A percentile compares a stretch with the other conserved stretches of the same genome.
Evolutionary conservation across 2,888 invertebrate genomes (phyloP).

Genomic region (Osmoderma eremita): DNA sequence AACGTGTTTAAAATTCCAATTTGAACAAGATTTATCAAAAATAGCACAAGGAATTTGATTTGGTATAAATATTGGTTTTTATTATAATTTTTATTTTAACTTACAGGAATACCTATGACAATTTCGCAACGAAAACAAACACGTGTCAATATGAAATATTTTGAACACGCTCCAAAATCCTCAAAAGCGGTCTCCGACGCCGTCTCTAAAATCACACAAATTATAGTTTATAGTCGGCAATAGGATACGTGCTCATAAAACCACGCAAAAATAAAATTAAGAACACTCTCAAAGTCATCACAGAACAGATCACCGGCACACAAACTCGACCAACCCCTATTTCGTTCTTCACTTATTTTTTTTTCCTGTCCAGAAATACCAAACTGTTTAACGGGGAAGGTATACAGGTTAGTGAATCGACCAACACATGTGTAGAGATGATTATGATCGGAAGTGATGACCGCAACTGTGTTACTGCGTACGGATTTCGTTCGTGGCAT

Average conservation of each 20-base stretch:
- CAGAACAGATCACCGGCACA: slow-evolving; percentile 29
- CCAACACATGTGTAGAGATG: slow-evolving; percentile 21
- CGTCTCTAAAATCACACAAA: slow-evolving; percentile 8
- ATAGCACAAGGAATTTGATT: too few species aligned
- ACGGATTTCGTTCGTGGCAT: slow-evolving; percentile 20
- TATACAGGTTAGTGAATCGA: not conserved
- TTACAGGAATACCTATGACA: slow-evolving; percentile 1
- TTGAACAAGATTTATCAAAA: too few species aligned
- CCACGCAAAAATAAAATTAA: slow-evolving; percentile 22
- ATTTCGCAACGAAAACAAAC: slow-evolving; percentile 35
- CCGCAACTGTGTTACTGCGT: slow-evolving; percentile 28
- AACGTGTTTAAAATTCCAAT: too few species aligned
- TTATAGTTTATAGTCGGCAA: not conserved
- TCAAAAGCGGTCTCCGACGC: slow-evolving; percentile 28
- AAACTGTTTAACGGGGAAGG: slow-evolving; percentile 6
- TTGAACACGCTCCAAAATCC: slow-evolving; percentile 38
- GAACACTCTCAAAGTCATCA: slow-evolving; percentile 15
- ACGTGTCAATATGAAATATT: slow-evolving; percentile 22
- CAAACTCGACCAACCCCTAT: slow-evolving; percentile 3
- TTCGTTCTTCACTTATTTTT: slow-evolving; percentile 2
- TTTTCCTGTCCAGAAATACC: not conserved
- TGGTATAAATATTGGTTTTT: too few species aligned
- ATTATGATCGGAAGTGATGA: slow-evolving; percentile 30
- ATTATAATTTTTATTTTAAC: too few species aligned
- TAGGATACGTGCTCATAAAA: slow-evolving; percentile 7